A percentile compares a stretch with the other conserved stretches of the same genome.
phyloP scores from a whole-genome alignment of 92 coral and sea anemone genomes.

The Galaxea fascicularis region DNA sequence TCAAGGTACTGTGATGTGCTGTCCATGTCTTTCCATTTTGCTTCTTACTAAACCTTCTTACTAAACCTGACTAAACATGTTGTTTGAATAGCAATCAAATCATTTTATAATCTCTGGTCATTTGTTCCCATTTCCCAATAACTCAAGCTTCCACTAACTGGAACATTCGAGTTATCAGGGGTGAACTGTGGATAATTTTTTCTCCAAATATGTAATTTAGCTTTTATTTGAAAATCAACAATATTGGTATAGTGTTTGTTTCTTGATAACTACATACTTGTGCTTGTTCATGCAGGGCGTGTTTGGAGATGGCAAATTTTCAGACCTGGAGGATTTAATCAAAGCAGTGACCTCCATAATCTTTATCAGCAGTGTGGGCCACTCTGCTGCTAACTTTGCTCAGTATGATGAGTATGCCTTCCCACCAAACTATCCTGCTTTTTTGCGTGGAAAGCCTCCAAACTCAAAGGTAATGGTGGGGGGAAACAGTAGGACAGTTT shows the following conservation, averaged over 20 bases:
- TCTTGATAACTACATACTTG: background rate
- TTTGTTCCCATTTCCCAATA: too few species aligned
- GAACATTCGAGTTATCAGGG: too few species aligned
- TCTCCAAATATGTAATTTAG: too few species aligned
- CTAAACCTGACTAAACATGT: too few species aligned
- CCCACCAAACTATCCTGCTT: conserved; percentile 97
- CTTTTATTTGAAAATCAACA: too few species aligned
- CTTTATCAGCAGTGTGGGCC: conserved; percentile 96
- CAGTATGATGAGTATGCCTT: conserved; percentile 98
- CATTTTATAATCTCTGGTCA: too few species aligned
- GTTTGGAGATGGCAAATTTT: conserved; percentile 89
- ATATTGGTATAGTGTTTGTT: background rate
- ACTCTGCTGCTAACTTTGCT: conserved; percentile 95
- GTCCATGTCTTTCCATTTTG: background rate
- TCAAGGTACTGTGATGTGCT: conserved; percentile 57
- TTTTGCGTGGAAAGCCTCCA: conserved; percentile 94
- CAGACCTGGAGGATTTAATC: conserved; percentile 80
- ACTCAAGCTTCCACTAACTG: too few species aligned
- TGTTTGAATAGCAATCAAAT: too few species aligned
- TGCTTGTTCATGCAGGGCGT: conserved; percentile 71
- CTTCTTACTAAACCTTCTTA: too few species aligned
- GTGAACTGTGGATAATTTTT: too few species aligned
- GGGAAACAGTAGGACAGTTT: too few species aligned
- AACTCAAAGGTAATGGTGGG: conserved; percentile 77
- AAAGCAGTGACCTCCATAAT: conserved; percentile 82